Conservation (phyloP, 2,113 vertebrate species). For the Sclerurus mexicanus region DNA sequence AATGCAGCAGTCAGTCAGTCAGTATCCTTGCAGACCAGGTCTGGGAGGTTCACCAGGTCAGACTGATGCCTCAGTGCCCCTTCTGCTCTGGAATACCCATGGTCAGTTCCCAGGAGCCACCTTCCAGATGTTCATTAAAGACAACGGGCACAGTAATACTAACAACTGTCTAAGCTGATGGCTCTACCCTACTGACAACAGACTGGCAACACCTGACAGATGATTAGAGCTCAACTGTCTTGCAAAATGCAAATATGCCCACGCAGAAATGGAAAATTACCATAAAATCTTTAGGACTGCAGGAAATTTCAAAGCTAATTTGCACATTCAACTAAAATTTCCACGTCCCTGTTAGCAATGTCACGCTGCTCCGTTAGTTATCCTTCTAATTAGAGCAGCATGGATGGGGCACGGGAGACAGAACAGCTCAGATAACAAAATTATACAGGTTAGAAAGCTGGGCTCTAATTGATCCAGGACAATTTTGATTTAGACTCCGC, state of each 20-base stretch:
- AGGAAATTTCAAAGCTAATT: constrained; percentile 76
- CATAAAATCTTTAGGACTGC: constrained; percentile 73
- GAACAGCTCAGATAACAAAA: not conserved
- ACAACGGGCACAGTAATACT: not conserved
- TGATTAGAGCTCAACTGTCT: constrained; percentile 64
- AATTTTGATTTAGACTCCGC: not conserved
- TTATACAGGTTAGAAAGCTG: not conserved
- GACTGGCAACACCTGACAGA: constrained; percentile 72
- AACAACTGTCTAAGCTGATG: constrained; percentile 34
- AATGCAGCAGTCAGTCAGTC: not conserved
- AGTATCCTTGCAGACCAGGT: not conserved
- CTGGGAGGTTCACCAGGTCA: not conserved
- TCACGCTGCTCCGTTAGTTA: constrained; percentile 49
- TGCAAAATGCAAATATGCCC: constrained; percentile 75
- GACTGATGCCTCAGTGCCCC: not conserved
- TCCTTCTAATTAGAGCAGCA: constrained; percentile 55
- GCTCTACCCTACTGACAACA: constrained; percentile 62
- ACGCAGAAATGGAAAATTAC: constrained; percentile 75
- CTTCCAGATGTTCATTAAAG: not conserved
- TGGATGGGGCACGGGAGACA: not conserved
- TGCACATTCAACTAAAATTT: constrained; percentile 66
- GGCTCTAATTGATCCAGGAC: not conserved
- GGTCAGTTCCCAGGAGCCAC: not conserved
- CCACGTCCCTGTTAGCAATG: constrained; percentile 30
- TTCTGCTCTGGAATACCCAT: not conserved